These are phyloP conservation scores for Ictalurus furcatus DNA, from an alignment of 2,113 vertebrate genomes.

Conservation along the genomic window DNA sequence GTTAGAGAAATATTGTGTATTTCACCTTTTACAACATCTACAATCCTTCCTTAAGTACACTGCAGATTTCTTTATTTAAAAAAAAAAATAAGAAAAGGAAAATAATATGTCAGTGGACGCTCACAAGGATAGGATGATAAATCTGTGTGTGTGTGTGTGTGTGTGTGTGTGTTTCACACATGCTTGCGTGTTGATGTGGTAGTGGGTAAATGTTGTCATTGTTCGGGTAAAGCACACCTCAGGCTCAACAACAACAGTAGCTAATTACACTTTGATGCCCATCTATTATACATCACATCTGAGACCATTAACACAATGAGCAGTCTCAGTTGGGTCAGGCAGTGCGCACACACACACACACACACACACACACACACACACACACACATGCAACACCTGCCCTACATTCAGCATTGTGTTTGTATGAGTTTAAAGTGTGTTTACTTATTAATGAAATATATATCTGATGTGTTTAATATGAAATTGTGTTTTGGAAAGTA, in stretches of 20 bases:
- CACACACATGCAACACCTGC: background rate
- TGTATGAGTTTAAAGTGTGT: constrained; percentile 8
- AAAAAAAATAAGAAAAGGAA: background rate
- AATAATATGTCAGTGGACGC: background rate
- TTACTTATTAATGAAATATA: background rate
- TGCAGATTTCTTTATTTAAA: background rate
- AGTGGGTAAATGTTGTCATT: constrained; percentile 35
- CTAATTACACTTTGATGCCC: constrained; percentile 50
- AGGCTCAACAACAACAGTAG: constrained; percentile 25
- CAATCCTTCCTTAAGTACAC: background rate
- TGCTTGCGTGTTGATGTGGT: constrained; percentile 4
- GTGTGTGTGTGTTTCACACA: constrained; percentile 28
- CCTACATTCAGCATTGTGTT: background rate
- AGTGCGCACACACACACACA: background rate
- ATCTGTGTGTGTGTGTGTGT: constrained; percentile 1
- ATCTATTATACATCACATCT: constrained; percentile 49
- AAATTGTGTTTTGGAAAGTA: background rate
- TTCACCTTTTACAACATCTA: background rate
- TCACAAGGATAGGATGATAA: background rate
- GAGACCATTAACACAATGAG: constrained; percentile 40
- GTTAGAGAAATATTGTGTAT: background rate
- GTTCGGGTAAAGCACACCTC: constrained; percentile 49
- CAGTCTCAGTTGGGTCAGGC: background rate
- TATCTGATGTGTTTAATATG: background rate
- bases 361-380: constrained; percentile 22